Evolutionary conservation across 2,888 invertebrate species (phyloP).

Genomic region (Meiosimyza platycephala): DNA sequence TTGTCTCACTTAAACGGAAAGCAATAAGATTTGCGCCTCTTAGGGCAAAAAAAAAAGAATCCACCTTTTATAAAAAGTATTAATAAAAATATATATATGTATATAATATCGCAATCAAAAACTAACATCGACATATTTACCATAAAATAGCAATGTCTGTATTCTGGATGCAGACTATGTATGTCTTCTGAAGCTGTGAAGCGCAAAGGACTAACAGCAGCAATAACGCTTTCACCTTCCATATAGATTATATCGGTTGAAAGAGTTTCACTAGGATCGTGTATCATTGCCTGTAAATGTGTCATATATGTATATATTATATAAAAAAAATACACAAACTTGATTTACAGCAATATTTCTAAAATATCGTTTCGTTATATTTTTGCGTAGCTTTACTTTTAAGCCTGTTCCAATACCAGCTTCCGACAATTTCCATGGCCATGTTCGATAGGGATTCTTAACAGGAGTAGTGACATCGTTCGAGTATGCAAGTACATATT

Average conservation of each 20-base stretch:
- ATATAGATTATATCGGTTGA: constrained; percentile 49
- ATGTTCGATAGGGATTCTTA: constrained; percentile 44
- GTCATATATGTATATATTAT: background rate
- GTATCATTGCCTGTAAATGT: constrained; percentile 49
- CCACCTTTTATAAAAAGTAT: no score
- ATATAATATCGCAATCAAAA: no score
- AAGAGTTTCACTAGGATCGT: constrained; percentile 50
- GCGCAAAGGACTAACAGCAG: constrained; percentile 50
- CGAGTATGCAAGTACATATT: background rate
- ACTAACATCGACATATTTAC: constrained; percentile 31
- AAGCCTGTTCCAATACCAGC: constrained; percentile 50
- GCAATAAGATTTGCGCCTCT: no score
- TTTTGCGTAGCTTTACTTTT: constrained; percentile 46
- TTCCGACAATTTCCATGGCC: constrained; percentile 55
- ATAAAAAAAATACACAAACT: background rate
- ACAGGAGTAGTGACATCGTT: background rate
- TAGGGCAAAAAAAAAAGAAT: no score
- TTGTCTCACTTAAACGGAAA: no score
- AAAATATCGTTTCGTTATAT: constrained; percentile 22
- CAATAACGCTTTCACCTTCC: constrained; percentile 49
- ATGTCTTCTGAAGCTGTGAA: constrained; percentile 53
- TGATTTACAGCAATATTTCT: constrained; percentile 48
- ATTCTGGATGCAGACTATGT: constrained; percentile 44
- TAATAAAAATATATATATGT: no score
- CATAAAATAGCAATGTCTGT: constrained; percentile 52